Evolutionary conservation across 2,113 vertebrate species (phyloP), one percentile per base, ranked within the genome.

Genomic region (Maccullochella peelii): DNA sequence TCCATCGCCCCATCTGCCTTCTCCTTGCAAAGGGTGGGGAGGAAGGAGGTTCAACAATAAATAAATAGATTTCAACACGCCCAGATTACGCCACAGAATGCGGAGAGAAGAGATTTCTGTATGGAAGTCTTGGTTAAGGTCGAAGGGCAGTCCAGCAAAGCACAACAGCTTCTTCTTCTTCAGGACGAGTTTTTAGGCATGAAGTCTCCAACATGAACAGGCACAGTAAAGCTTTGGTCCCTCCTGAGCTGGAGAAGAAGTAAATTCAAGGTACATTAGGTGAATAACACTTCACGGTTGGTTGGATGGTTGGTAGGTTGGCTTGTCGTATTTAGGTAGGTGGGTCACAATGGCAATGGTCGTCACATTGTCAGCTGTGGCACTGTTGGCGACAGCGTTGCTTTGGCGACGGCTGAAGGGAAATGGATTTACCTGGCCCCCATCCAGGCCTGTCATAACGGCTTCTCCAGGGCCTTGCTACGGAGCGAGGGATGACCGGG

Each of bases 381-480:
- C 79, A 58, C 78, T 67, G 27, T 57, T 80, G 80, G 79, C 54
- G 73, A 86, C 84, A 83, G 80, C 74, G 2, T 76, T 73, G 75
- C 87, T 86, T 88, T 87, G 88, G 92, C 85, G 82, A 85, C 73
- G 27, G 84, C 84, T 59, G 52, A 82, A 40, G 54, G 63, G 59
- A 40, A 73, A 59, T 3, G 16, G 25, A 72, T 49, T 70, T 15
- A 49, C 40, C 47, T 49, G 52, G 36, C 40, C 25, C 58, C 72
- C n/a, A 2, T 82, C 69, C 40, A 47, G 88, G 71, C 74, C 93
- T 94, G 97, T 99, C 97, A 99, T 98, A 98, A 97, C 2, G 97
- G 97, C 90, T 99, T 99, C 70, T 99, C 98, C 89, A 97, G 92
- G 63, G 96, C 93, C 96, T 98, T 99, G 89, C 97, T 96, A 84